phyloP scores from a whole-genome alignment of 2,113 vertebrate species.

The Grantiella picta region DNA sequence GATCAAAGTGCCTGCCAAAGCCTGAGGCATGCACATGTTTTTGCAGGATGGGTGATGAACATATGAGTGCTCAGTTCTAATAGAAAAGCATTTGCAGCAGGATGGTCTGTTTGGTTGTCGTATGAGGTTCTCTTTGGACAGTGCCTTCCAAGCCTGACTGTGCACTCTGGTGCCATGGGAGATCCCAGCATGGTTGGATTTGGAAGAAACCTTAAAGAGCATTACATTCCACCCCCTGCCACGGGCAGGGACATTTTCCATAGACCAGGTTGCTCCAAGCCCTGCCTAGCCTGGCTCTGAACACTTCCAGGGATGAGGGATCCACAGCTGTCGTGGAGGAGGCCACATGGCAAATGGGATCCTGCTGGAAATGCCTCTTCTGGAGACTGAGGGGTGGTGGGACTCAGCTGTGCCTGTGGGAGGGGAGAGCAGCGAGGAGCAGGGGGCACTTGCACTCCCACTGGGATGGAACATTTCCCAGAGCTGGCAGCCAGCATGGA shows the following conservation, averaged over 20 bases:
- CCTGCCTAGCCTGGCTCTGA: accelerated
- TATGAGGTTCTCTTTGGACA: neutral
- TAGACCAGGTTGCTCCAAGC: neutral
- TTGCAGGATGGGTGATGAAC: neutral
- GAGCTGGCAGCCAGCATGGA: neutral
- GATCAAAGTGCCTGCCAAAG: neutral
- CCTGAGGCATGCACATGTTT: accelerated
- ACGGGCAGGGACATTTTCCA: neutral
- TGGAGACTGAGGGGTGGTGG: neutral
- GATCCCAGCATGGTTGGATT: neutral
- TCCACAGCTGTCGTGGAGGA: neutral
- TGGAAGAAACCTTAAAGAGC: neutral
- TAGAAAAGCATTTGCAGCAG: neutral
- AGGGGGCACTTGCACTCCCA: neutral
- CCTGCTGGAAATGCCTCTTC: neutral
- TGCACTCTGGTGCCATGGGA: neutral
- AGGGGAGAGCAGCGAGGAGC: neutral
- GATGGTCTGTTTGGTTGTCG: neutral
- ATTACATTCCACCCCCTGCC: neutral
- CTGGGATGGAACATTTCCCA: neutral
- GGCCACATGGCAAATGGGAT: neutral
- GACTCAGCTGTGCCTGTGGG: neutral
- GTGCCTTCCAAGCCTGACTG: neutral
- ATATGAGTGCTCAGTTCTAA: neutral
- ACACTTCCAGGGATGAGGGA: neutral